Percentiles rank a stretch among this genome's conserved stretches.
Evolutionary conservation across 2,113 vertebrate species (phyloP).

Genomic region (Protomyctophum bolini): DNA sequence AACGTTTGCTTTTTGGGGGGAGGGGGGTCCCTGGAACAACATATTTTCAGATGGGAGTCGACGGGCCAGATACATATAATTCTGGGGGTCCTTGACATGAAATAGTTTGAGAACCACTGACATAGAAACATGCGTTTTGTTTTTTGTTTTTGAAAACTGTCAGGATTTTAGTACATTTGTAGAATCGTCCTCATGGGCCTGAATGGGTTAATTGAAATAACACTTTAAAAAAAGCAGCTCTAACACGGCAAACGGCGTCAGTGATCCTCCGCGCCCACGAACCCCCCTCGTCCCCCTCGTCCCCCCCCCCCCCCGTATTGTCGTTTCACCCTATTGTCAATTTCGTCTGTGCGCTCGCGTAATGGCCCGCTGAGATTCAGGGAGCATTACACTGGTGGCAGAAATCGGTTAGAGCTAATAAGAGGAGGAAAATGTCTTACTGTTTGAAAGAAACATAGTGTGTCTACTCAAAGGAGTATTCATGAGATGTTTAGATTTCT

Average conservation of each 20-base stretch:
- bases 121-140: too few relatives aligned
- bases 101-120: too few relatives aligned
- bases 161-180: too few relatives aligned
- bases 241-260: slow-evolving; percentile 83
- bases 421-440: slow-evolving; percentile 20
- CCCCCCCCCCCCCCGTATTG: slow-evolving; percentile 29
- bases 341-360: slow-evolving; percentile 49
- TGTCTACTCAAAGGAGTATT: slow-evolving; percentile 15
- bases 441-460: slow-evolving; percentile 28
- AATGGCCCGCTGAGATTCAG: slow-evolving; percentile 55
- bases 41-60: too few relatives aligned
- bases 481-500: background rate
- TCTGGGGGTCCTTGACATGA: too few relatives aligned
- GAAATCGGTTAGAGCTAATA: slow-evolving; percentile 43
- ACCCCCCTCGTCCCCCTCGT: too few relatives aligned
- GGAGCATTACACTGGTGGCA: slow-evolving; percentile 18
- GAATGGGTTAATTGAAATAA: slow-evolving; percentile 84
- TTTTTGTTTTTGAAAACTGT: too few relatives aligned
- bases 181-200: too few relatives aligned
- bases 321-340: slow-evolving; percentile 58
- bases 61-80: too few relatives aligned
- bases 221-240: slow-evolving; percentile 77
- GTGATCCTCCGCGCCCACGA: slow-evolving; percentile 60
- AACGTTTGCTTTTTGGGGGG: too few relatives aligned
- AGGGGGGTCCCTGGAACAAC: too few relatives aligned